Evolutionary conservation across 2,113 vertebrate genomes (phyloP).

Genomic region (Hyperopisus bebe): DNA sequence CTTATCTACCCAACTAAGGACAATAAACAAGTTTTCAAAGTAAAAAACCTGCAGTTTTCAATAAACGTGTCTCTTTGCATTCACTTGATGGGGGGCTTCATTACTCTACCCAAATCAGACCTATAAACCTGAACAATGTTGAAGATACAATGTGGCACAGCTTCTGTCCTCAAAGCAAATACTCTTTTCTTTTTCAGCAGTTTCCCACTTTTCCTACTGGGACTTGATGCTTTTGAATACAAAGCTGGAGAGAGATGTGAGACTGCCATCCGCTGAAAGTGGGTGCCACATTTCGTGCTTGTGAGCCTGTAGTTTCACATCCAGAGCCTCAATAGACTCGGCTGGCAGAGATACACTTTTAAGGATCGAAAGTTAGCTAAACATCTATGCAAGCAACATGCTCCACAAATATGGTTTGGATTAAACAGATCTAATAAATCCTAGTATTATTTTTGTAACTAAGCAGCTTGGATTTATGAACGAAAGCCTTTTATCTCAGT

Average conservation of each 20-base stretch:
- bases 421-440: conserved; percentile 13
- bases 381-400: neutral
- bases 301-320: neutral
- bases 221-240: neutral
- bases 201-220: neutral
- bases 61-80: neutral
- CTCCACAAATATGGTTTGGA: conserved; percentile 9
- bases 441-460: conserved; percentile 4
- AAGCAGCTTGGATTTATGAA: neutral
- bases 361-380: conserved; percentile 5
- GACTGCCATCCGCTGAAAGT: neutral
- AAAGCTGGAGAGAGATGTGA: neutral
- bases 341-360: neutral
- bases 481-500: neutral
- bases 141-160: neutral
- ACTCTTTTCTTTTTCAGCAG: neutral
- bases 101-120: neutral
- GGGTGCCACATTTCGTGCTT: neutral
- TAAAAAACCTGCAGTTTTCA: neutral
- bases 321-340: neutral
- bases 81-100: neutral
- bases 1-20: neutral
- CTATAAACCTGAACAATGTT: neutral
- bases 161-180: neutral
- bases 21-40: neutral